These are phyloP conservation scores for Drosophila albomicans DNA, from an alignment of 1,140 invertebrate species.

Conservation along the genomic window DNA sequence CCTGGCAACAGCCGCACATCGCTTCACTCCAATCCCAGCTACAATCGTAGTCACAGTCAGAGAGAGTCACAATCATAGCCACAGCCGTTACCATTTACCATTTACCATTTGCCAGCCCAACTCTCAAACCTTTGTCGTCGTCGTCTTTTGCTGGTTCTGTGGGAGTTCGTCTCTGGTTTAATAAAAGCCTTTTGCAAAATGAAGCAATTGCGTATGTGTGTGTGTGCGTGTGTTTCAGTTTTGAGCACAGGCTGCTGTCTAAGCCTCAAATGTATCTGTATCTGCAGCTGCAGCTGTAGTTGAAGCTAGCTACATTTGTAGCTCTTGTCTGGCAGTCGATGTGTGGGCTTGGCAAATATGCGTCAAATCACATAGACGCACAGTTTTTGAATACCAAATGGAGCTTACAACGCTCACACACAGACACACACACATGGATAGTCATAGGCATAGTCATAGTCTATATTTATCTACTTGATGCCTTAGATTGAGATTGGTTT, in stretches of 20 bases:
- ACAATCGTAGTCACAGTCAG: constrained; percentile 18
- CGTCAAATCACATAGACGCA: constrained; percentile 82
- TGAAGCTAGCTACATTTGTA: constrained; percentile 21
- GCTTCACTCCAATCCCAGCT: constrained; percentile 4
- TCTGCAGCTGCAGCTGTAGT: constrained; percentile 3
- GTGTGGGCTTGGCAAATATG: constrained; percentile 72
- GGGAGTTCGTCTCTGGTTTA: constrained; percentile 65
- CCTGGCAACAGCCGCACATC: constrained; percentile 21
- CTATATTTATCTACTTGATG: constrained; percentile 82
- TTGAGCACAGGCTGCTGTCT: constrained; percentile 56
- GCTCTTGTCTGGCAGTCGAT: constrained; percentile 28
- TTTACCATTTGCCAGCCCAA: neutral
- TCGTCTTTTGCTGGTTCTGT: constrained; percentile 5
- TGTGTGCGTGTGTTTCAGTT: constrained; percentile 77
- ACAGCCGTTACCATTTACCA: constrained; percentile 35
- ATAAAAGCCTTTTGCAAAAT: constrained; percentile 81
- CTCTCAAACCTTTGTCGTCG: neutral
- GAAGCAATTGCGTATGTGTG: constrained; percentile 78
- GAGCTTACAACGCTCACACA: constrained; percentile 45
- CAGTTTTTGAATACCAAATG: constrained; percentile 83
- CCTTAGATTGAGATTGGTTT: constrained; percentile 75
- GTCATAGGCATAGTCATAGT: constrained; percentile 66
- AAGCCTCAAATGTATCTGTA: constrained; percentile 47
- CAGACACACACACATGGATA: constrained; percentile 32
- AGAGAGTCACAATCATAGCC: constrained; percentile 19